Evolutionary conservation across 2,888 invertebrate species (phyloP), one percentile per base, ranked within the genome.

Genomic region (Polymixis lichenea): DNA sequence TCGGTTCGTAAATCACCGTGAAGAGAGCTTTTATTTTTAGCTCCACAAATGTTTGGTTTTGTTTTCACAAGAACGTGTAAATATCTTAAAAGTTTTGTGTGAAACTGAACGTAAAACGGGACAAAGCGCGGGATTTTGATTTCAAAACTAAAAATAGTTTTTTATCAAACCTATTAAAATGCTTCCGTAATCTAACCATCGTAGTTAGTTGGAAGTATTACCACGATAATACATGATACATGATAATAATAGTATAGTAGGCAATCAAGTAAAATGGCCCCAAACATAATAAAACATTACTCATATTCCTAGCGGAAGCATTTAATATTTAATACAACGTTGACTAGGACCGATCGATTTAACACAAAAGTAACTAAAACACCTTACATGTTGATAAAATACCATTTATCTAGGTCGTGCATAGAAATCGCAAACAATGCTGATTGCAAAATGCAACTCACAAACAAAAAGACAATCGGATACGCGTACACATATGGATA

Each of bases 381-480:
- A 67, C 58, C 61, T 58, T 67, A 64, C 32, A 55, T 62, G 46
- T 73, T 72, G 74, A 55, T 49, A 78, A 75, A 65, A 78, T 51
- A 68, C 64, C n/a, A 55, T 82, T 78, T 85, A 91, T 88, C 80
- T 91, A 89, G 91, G 89, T 88, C 89, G 68, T 82, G 71, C 69
- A 81, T 87, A 89, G 81, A 88, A 88, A 91, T 84, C 68, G 88
- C 89, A 90, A 91, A 93, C 93, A 93, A 94, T 94, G 91, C 91
- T 89, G 86, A 89, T 94, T 94, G 90, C 93, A 92, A 94, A 93
- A 92, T 93, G 92, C 93, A 94, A 90, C 86, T 90, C 91, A 83
- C 91, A 91, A 90, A 91, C 90, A 91, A 94, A 93, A 92, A 84
- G 78, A 89, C 85, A 86, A 88, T 85, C 91, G 89, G 89, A 91